Percentiles rank a stretch among this genome's conserved stretches.
phyloP scores from a whole-genome alignment of 2,888 invertebrate species.

The Apotomis betuletana region DNA sequence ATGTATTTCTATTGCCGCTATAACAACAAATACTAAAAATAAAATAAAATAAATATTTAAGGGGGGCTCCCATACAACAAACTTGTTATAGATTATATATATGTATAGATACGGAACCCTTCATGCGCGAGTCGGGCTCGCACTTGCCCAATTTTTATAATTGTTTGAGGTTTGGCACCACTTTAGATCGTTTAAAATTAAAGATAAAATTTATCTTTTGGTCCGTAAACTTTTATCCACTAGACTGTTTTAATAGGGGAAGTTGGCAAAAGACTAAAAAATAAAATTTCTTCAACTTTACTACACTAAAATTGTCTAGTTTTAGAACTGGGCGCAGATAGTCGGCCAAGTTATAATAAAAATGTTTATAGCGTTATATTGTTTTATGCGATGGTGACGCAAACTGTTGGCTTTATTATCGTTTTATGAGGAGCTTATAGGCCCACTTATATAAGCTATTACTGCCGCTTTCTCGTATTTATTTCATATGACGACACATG shows the following conservation, averaged over 20 bases:
- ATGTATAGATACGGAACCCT: too few species aligned
- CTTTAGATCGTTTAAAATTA: neutral
- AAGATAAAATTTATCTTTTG: conserved; percentile 25
- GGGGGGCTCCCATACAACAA: too few species aligned
- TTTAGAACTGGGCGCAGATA: too few species aligned
- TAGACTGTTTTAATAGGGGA: conserved; percentile 10
- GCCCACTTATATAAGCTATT: conserved; percentile 15
- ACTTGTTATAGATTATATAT: too few species aligned
- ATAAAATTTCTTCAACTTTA: neutral
- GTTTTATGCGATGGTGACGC: conserved; percentile 27
- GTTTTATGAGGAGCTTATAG: conserved; percentile 25
- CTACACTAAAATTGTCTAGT: conserved; percentile 6
- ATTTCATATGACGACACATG: too few species aligned
- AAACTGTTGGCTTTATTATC: conserved; percentile 28
- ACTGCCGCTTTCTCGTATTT: neutral
- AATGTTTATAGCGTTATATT: conserved; percentile 22
- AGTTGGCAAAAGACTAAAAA: conserved; percentile 19
- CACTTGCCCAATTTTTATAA: too few species aligned
- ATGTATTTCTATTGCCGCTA: too few species aligned
- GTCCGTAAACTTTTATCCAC: conserved; percentile 23
- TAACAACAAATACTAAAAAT: too few species aligned
- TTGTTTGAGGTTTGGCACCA: neutral
- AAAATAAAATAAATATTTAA: too few species aligned
- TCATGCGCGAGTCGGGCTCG: too few species aligned
- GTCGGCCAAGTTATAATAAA: conserved; percentile 18